A percentile compares a stretch with the other conserved stretches of the same genome.
These are phyloP conservation scores for Dascyllus trimaculatus DNA, from an alignment of 2,113 vertebrate species.

Conservation along the genomic window DNA sequence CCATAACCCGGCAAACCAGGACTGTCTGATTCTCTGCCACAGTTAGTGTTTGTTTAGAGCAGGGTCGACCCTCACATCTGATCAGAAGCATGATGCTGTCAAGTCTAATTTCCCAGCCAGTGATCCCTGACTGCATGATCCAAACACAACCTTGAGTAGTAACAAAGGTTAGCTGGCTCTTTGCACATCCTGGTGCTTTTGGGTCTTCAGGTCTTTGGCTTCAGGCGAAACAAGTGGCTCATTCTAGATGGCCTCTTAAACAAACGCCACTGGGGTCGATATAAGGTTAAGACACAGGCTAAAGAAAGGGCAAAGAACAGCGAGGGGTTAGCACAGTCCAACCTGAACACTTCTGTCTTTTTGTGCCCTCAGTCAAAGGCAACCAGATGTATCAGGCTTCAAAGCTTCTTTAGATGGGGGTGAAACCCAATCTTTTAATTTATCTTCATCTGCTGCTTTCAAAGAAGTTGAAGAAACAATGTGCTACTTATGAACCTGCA, in stretches of 20 bases:
- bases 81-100: slow-evolving; percentile 55
- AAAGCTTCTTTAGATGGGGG: slow-evolving; percentile 58
- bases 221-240: slow-evolving; percentile 49
- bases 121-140: slow-evolving; percentile 30
- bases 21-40: not conserved
- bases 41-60: slow-evolving; percentile 7
- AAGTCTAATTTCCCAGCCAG: slow-evolving; percentile 58
- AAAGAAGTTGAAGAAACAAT: not conserved
- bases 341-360: slow-evolving; percentile 56
- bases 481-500: slow-evolving; percentile 5
- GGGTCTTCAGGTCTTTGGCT: slow-evolving; percentile 33
- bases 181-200: slow-evolving; percentile 4
- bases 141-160: slow-evolving; percentile 14
- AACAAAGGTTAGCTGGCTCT: slow-evolving; percentile 1
- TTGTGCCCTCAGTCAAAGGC: slow-evolving; percentile 62
- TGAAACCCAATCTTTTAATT: slow-evolving; percentile 64
- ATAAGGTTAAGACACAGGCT: slow-evolving; percentile 37
- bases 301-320: slow-evolving; percentile 44
- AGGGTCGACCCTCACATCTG: slow-evolving; percentile 30
- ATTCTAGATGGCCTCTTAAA: slow-evolving; percentile 50
- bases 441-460: slow-evolving; percentile 54
- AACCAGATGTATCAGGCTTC: slow-evolving; percentile 78
- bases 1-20: not conserved
- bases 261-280: slow-evolving; percentile 50
- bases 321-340: slow-evolving; percentile 43